phyloP scores from a whole-genome alignment of 2,113 vertebrate genomes.

The Gnathonemus longibarbis region DNA sequence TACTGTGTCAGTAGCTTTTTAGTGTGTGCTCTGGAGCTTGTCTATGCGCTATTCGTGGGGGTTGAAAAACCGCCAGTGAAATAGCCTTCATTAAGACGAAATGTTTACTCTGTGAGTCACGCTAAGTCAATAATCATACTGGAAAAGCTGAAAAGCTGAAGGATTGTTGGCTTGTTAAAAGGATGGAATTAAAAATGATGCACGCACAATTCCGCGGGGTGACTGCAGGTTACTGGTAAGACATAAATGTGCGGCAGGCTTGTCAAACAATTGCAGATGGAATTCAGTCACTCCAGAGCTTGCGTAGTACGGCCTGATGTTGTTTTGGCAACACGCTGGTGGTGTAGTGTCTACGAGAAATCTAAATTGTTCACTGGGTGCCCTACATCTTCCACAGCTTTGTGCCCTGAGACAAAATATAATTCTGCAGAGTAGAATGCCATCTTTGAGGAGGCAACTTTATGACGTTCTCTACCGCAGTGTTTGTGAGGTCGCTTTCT shows the following conservation, averaged over 20 bases:
- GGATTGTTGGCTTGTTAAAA: slow-evolving; percentile 1
- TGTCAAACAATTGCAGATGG: slow-evolving; percentile 8
- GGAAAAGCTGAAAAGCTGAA: neutral
- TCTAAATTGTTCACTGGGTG: neutral
- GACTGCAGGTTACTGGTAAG: slow-evolving; percentile 17
- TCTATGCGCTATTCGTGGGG: neutral
- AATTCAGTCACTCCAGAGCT: neutral
- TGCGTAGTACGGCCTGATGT: neutral
- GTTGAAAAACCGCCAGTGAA: neutral
- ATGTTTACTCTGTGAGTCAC: slow-evolving; percentile 24
- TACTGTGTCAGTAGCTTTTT: neutral
- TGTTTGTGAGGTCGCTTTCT: neutral
- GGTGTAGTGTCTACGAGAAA: neutral
- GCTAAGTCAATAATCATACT: slow-evolving; percentile 1
- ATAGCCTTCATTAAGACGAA: slow-evolving; percentile 20
- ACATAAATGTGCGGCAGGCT: slow-evolving; percentile 1
- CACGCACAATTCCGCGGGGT: neutral
- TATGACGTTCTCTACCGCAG: too few species aligned
- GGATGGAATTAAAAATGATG: neutral
- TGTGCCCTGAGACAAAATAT: neutral
- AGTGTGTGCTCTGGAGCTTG: neutral
- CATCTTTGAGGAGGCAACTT: neutral
- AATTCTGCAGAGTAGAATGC: neutral
- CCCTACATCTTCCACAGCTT: neutral
- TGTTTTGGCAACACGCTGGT: neutral